Conservation (phyloP, 2,797 vertebrate species). For the Betta splendens region DNA sequence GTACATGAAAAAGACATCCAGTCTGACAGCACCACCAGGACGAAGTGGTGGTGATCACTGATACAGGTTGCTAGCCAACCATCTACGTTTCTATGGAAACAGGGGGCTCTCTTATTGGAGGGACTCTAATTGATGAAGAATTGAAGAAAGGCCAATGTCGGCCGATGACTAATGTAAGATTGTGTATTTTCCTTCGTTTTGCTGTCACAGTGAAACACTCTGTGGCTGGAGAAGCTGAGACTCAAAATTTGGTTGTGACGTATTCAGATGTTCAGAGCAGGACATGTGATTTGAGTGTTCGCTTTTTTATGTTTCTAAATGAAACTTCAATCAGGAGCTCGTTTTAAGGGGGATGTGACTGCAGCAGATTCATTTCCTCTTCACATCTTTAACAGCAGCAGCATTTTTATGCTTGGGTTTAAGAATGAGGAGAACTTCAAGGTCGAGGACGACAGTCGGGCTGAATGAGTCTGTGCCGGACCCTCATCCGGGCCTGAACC, state of each 20-base stretch:
- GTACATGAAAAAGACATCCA: slow-evolving; percentile 30
- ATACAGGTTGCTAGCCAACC: slow-evolving; percentile 55
- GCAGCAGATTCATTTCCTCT: too few relatives aligned
- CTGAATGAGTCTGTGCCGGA: too few relatives aligned
- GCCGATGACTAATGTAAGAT: neutral
- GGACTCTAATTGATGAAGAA: slow-evolving; percentile 47
- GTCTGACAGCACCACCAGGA: slow-evolving; percentile 32
- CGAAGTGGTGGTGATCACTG: slow-evolving; percentile 33
- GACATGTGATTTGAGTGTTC: too few relatives aligned
- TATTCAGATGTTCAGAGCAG: too few relatives aligned
- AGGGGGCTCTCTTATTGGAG: slow-evolving; percentile 36
- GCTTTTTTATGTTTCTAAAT: neutral
- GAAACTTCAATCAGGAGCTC: too few relatives aligned
- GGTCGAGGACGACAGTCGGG: too few relatives aligned
- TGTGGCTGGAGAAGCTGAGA: neutral
- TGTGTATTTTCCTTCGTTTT: neutral
- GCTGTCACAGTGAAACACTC: neutral
- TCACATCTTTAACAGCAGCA: too few relatives aligned
- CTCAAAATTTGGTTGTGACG: slow-evolving; percentile 21
- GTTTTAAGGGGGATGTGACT: too few relatives aligned
- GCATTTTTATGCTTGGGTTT: too few relatives aligned
- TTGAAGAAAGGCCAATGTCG: slow-evolving; percentile 2
- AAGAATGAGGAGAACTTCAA: too few relatives aligned
- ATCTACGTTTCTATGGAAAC: slow-evolving; percentile 71
- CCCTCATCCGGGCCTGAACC: too few relatives aligned